Evolutionary conservation across 2,113 vertebrate species (phyloP).

Genomic region (Scophthalmus maximus): DNA sequence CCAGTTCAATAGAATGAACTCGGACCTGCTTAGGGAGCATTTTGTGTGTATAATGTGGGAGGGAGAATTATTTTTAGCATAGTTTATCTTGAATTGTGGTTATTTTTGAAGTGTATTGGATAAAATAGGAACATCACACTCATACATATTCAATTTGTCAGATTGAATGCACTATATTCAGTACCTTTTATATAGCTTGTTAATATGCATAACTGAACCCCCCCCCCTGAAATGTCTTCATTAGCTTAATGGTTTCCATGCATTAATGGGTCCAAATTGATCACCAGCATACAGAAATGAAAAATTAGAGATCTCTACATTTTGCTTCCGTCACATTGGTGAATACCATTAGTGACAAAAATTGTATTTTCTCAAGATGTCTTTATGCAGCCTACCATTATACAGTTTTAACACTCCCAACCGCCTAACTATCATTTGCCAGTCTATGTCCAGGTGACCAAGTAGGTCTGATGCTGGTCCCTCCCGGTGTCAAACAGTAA

Average conservation of each 20-base stretch:
- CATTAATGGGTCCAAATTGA: slow-evolving; percentile 32
- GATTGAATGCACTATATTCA: slow-evolving; percentile 15
- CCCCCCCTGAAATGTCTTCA: slow-evolving; percentile 47
- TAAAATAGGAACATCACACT: slow-evolving; percentile 14
- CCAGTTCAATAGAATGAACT: slow-evolving; percentile 18
- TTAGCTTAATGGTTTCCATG: slow-evolving; percentile 27
- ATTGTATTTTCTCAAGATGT: too few relatives aligned
- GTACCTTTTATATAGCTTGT: slow-evolving; percentile 35
- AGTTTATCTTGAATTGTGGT: neutral
- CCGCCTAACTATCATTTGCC: too few relatives aligned
- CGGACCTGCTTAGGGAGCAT: neutral
- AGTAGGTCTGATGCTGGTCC: too few relatives aligned
- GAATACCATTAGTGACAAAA: too few relatives aligned
- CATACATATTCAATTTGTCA: slow-evolving; percentile 12
- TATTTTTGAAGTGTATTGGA: slow-evolving; percentile 29
- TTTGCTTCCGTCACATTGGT: neutral
- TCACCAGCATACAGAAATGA: slow-evolving; percentile 28
- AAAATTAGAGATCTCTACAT: slow-evolving; percentile 12
- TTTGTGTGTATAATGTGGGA: slow-evolving; percentile 1
- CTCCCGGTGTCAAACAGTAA: too few relatives aligned
- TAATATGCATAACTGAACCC: slow-evolving; percentile 42
- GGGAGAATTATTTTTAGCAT: slow-evolving; percentile 1
- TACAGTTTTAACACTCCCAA: too few relatives aligned
- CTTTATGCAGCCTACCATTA: too few relatives aligned
- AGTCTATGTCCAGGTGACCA: too few relatives aligned